Evolutionary conservation across 2,797 vertebrate genomes (phyloP), one percentile per base, ranked within the genome.

Genomic region (Dermochelys coriacea): DNA sequence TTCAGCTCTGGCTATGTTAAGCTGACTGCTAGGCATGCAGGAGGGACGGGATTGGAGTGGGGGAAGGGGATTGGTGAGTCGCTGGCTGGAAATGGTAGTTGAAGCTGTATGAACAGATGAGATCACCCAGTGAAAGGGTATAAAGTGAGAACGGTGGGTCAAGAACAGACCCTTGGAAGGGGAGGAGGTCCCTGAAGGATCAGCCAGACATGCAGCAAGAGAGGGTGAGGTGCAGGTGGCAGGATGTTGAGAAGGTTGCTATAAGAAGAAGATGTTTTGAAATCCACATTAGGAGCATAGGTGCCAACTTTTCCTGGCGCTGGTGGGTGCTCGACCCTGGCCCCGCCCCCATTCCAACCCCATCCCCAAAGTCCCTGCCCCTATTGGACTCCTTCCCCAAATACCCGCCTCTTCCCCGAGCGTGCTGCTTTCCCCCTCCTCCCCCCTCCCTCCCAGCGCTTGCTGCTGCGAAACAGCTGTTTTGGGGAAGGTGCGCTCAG

Each of bases 121-220:
- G 41, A 4, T 93, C 1, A 0, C 0, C 0, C 12, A 25, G 47
- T 61, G 3, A 0, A 0, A 45, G 51, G 16, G 49, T 81, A 31
- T 52, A 51, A 86, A 81, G 59, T 82, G 91, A 52, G 41, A 37
- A 47, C 25, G 15, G n/a, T 41, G 77, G 79, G 41, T 19, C 15
- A 74, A 8, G 31, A 0, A 16, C n/a, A 86, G 88, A 89, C 85
- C 59, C 55, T 86, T 0, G 0, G 50, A 59, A 16, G 41, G 27
- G 27, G 34, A 11, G 2, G 29, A 80, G 45, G 6, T 61, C 49
- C 80, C 86, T 47, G 34, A 61, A 41, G 61, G 37, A 80, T 59
- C 49, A 81, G 57, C 50, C n/a, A 25, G 84, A 49, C 27, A 54
- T 82, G 21, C 18, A 80, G 18, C 41, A 4, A 19, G 4, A 4